These are phyloP conservation scores for Rhizoglyphus robini DNA, from an alignment of 1,140 invertebrate genomes.

Conservation along the genomic window DNA sequence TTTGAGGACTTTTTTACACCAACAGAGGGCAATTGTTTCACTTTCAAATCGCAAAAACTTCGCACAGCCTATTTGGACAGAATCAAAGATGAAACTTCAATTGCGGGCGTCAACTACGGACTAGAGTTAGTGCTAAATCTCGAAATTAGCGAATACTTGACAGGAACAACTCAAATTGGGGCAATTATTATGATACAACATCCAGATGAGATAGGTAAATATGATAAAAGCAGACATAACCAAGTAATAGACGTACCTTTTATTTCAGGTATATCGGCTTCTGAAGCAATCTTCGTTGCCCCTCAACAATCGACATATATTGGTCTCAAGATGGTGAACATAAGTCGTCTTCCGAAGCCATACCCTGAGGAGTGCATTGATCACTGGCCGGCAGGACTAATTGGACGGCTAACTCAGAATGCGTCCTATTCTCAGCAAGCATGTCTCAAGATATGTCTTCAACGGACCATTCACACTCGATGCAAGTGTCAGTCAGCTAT, in stretches of 20 bases:
- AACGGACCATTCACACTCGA: conserved; percentile 22
- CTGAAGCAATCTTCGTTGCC: conserved; percentile 21
- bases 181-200: conserved; percentile 24
- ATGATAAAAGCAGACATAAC: conserved; percentile 10
- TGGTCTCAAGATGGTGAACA: conserved; percentile 25
- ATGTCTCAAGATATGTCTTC: conserved; percentile 24
- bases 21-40: conserved; percentile 25
- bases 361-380: conserved; percentile 25
- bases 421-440: conserved; percentile 23
- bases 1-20: conserved; percentile 23
- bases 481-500: conserved; percentile 24
- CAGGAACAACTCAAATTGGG: conserved; percentile 23
- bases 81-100: conserved; percentile 20
- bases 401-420: conserved; percentile 20
- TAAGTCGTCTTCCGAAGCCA: conserved; percentile 23
- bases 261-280: conserved; percentile 5
- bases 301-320: conserved; percentile 24
- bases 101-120: conserved; percentile 24
- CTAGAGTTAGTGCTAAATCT: conserved; percentile 25
- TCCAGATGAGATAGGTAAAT: conserved; percentile 22
- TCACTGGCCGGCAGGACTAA: conserved; percentile 20
- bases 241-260: not conserved
- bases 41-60: conserved; percentile 15
- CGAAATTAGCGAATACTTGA: conserved; percentile 22
- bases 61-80: not conserved